Base-by-base conservation (phyloP, 2,797 vertebrate genomes). In the Cetoscarus ocellatus region DNA sequence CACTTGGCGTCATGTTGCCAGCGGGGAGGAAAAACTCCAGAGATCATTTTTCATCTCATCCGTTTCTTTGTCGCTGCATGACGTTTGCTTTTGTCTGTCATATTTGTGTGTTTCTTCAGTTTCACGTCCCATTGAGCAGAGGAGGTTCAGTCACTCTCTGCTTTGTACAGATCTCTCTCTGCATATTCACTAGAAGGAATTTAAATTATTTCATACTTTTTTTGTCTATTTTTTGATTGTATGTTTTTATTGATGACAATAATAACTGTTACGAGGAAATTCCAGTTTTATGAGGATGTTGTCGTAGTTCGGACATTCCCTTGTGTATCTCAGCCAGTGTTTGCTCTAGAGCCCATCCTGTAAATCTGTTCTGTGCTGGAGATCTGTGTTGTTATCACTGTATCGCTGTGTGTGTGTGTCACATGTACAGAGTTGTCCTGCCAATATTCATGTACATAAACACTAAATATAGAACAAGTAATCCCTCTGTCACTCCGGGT, bases 141-240 rank as follows among this genome's bases (percentile, higher is more conserved):
- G 84, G 85, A 82, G 85, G 80, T 68, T 89, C 70, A 73, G 82
- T 72, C 67, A 75, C 84, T 74, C 40, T 90, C 87, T 76, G 84
- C 89, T 63, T 88, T 93, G 92, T 93, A 86, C 71, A 94, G 90
- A 84, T 92, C 91, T 88, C 85, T 78, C 80, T 66, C 80, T 86
- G 86, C 89, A 86, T 93, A 91, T 86, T 90, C 91, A 91, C 67
- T 86, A 92, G 93, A 91, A 94, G 91, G 86, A 96, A 93, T 96
- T 96, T 99, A 99, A 99, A 96, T 99, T 99, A 98, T 99, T 99
- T 98, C 96, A 96, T 96, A 96, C 95, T 96, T 93, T 4, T n/a
- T 79, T 93, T 92, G 82, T 87, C 81, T 91, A 85, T 88, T 89
- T 27, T 83, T 94, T 87, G 93, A 74, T 85, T 63, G 79, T 90